Conservation (phyloP, 2,797 vertebrate species). For the Garrulus glandarius region DNA sequence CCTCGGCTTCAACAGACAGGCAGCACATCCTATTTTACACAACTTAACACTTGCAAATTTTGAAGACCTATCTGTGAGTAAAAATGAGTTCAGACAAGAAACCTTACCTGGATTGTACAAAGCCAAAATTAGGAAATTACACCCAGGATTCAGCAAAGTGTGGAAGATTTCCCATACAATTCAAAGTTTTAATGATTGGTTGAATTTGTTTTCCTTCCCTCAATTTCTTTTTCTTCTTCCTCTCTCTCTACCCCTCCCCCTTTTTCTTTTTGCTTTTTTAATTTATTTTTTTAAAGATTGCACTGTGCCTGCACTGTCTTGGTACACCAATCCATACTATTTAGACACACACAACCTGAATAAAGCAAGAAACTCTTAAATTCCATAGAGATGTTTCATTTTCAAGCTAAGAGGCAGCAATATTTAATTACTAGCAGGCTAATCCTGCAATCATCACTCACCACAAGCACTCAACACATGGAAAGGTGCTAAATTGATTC, state of each 20-base stretch:
- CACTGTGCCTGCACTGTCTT: neutral
- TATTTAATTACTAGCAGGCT: neutral
- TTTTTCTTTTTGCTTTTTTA: neutral
- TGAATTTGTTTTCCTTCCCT: neutral
- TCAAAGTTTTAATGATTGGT: neutral
- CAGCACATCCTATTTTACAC: neutral
- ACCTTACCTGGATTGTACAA: neutral
- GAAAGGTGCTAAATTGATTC: neutral
- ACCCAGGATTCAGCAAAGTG: neutral
- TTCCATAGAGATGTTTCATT: constrained; percentile 2
- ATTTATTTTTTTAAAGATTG: neutral
- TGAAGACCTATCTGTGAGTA: neutral
- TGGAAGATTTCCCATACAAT: neutral
- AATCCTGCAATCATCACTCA: neutral
- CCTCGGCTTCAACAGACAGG: neutral
- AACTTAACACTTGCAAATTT: neutral
- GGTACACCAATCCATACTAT: neutral
- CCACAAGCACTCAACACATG: neutral
- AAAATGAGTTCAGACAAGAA: neutral
- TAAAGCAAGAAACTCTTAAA: neutral
- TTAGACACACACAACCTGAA: neutral
- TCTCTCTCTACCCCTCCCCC: neutral
- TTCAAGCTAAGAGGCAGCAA: neutral
- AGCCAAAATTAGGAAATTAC: neutral
- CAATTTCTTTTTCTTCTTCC: neutral